phyloP scores from a whole-genome alignment of 2,888 invertebrate species.

The Euzetes globulus region DNA sequence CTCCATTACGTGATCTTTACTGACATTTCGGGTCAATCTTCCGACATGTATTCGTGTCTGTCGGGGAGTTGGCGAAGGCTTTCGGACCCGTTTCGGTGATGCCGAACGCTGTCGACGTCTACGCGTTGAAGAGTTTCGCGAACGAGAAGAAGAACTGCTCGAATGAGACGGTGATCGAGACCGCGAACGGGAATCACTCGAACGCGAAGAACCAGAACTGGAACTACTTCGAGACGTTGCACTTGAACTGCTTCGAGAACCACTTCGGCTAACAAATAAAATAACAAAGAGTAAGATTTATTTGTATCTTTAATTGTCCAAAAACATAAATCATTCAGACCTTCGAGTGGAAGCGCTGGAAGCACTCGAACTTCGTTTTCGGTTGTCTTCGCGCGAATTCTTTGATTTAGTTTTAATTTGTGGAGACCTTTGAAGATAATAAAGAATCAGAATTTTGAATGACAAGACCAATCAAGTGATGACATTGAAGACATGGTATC shows the following conservation, averaged over 20 bases:
- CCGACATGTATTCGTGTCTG: conserved; percentile 92
- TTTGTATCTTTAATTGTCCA: no score
- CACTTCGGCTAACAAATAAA: background rate
- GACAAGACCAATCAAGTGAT: no score
- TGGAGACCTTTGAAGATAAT: background rate
- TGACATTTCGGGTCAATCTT: conserved; percentile 81
- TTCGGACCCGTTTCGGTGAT: conserved; percentile 56
- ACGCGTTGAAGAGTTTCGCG: conserved; percentile 49
- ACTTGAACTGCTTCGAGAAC: conserved; percentile 27
- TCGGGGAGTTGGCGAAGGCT: conserved; percentile 61
- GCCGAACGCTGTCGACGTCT: conserved; percentile 42
- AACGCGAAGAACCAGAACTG: conserved; percentile 34
- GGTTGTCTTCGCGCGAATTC: background rate
- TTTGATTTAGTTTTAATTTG: background rate
- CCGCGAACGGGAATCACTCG: conserved; percentile 38
- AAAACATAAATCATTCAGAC: background rate
- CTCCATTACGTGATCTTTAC: conserved; percentile 72
- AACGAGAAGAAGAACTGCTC: conserved; percentile 60
- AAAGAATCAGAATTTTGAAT: background rate
- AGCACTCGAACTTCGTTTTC: conserved; percentile 14
- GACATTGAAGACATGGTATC: no score
- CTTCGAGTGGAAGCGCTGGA: conserved; percentile 7
- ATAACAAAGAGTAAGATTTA: background rate
- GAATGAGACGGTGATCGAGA: conserved; percentile 39
- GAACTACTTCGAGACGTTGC: conserved; percentile 30